Base-by-base conservation (phyloP, 2,113 vertebrate species). In the Pterocles burchelli region DNA sequence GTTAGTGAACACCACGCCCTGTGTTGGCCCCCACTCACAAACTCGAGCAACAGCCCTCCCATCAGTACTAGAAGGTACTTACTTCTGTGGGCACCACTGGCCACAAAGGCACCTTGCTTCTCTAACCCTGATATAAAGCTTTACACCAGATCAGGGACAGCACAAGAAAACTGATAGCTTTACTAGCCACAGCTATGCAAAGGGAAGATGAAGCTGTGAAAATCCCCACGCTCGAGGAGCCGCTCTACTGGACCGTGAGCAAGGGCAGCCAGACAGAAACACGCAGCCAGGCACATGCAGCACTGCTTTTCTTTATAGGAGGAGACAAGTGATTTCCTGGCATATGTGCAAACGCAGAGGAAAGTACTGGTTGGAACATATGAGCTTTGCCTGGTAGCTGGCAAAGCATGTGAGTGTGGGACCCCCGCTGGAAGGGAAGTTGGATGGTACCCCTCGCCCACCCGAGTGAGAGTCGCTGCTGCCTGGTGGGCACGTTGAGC, bases 31-130 rank as follows among this genome's bases (percentile, higher is more conserved):
- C 17, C 17, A 0, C 83, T 85, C 41, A 10, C 19, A 46, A 82
- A 31, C 41, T 43, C 10, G 10, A 62, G 62, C 4, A 1, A 55
- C 6, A 88, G 54, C 46, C 36, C 49, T 86, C 29, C 31, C 36
- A 41, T 16, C 63, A 26, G 26, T 6, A 68, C 49, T 15, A 34
- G 16, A 70, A 26, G 43, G 61, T 15, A 36, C 31, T 52, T 68
- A 21, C 18, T 78, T 66, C 24, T 0, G 0, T 2, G 2, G 80
- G 20, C 1, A 10, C 70, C 48, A 73, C 58, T 28, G 3, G 12
- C 62, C 66, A 59, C 87, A 89, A 83, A 58, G 68, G 84, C 66
- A 91, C 61, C 51, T 80, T 13, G 25, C 34, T 91, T 88, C 57
- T 73, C 49, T 63, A 93, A 68, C 17, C n/a, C 82, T 14, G 16